Base-by-base conservation (phyloP, 2,888 invertebrate genomes). In the Ceramica pisi region DNA sequence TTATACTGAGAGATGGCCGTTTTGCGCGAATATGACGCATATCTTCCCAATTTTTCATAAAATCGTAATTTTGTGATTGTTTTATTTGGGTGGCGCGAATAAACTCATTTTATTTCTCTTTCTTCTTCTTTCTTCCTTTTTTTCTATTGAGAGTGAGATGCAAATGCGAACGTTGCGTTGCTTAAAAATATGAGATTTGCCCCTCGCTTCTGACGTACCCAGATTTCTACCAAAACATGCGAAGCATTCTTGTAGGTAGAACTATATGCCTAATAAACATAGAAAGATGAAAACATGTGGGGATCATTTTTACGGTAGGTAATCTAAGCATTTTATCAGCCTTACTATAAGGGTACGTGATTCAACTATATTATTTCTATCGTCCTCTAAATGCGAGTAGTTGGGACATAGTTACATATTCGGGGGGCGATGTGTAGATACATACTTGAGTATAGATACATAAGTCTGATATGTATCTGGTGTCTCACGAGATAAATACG, bases 261-360 rank as follows among this genome's bases (percentile, higher is more conserved):
- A 51, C n/a, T 35, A 38, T 21, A 59, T 31, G 38, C 26, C n/a
- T 55, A 60, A 23, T 62, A 51, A 26, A 57, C n/a, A 67, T 21
- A 56, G 46, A 53, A 48, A 80, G 73, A 72, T 63, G 68, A 75
- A 75, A 81, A 74, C 66, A 69, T 66, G 66, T 69, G 69, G 50
- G 46, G 51, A 66, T 81, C 38, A 82, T 82, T 81, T 71, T 75
- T 64, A 66, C 78, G 57, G 55, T 81, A 84, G 57, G 55, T 81
- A 84, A 85, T 82, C 78, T 82, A n/a, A 48, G 81, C 72, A 69
- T 83, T 87, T 73, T 84, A 75, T 86, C 86, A 83, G 77, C 60
- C 76, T 81, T 82, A 73, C 75, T 75, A 55, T 67, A 63, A 64
- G 69, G 31, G 66, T 60, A 86, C 86, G 84, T 86, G 83, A 81